Conservation (phyloP, 2,888 invertebrate species). For the Drosophila dives region DNA sequence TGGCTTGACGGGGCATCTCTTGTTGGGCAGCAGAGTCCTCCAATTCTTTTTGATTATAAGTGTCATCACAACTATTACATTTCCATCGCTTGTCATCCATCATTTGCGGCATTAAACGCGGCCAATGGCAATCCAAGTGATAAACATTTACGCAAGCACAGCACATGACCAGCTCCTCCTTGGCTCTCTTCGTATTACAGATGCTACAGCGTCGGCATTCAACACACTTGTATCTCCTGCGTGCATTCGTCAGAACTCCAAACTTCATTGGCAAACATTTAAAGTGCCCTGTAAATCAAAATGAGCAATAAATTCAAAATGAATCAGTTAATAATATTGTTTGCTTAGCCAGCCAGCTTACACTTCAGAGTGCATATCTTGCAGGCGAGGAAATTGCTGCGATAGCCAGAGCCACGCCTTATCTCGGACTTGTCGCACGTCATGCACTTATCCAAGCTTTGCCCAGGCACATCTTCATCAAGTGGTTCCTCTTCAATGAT, state of each 20-base stretch:
- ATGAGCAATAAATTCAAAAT: not conserved
- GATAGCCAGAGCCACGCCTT: conserved; percentile 77
- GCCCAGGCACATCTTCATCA: not conserved
- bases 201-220: conserved; percentile 93
- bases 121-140: conserved; percentile 92
- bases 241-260: conserved; percentile 70
- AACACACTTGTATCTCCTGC: conserved; percentile 92
- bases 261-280: conserved; percentile 72
- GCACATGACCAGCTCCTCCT: conserved; percentile 89
- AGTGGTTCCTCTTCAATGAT: conserved; percentile 6
- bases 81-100: conserved; percentile 88
- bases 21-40: conserved; percentile 3
- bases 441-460: conserved; percentile 59
- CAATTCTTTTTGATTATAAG: conserved; percentile 13
- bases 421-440: conserved; percentile 74
- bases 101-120: conserved; percentile 87
- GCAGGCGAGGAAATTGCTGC: conserved; percentile 78
- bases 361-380: conserved; percentile 75
- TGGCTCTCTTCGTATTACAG: conserved; percentile 40
- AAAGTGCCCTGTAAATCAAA: conserved; percentile 78
- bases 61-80: conserved; percentile 87
- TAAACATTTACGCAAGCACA: conserved; percentile 94
- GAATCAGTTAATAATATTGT: no score
- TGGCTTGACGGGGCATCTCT: conserved; percentile 36
- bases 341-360: conserved; percentile 30